These are phyloP conservation scores for Zophobas atratus DNA, from an alignment of 1,140 invertebrate species.

Conservation along the genomic window DNA sequence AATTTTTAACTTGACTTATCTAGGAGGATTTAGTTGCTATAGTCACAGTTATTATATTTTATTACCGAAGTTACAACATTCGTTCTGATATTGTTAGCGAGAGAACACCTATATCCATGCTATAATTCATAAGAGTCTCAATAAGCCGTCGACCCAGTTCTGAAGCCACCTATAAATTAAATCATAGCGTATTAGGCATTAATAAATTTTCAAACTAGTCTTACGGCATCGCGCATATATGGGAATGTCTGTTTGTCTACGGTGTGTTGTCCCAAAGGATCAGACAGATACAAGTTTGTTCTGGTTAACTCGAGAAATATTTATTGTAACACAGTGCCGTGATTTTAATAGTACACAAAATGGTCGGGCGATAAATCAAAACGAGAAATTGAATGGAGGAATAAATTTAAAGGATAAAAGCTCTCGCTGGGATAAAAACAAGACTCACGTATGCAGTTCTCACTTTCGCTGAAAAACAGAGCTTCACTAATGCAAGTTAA, in stretches of 20 bases:
- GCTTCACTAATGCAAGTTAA: no score
- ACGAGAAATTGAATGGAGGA: background rate
- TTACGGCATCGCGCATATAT: constrained; percentile 20
- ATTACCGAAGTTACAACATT: constrained; percentile 43
- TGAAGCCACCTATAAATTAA: constrained; percentile 35
- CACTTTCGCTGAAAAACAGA: no score
- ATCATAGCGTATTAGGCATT: constrained; percentile 32
- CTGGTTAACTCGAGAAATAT: constrained; percentile 1
- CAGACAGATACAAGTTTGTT: constrained; percentile 7
- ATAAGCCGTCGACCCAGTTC: constrained; percentile 38
- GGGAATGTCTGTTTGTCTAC: constrained; percentile 21
- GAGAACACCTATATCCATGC: constrained; percentile 36
- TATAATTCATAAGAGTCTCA: constrained; percentile 38
- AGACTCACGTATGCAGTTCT: no score
- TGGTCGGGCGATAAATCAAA: background rate
- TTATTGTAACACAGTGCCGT: background rate
- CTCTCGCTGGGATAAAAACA: background rate
- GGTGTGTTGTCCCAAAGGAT: constrained; percentile 7
- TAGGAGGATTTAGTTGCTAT: constrained; percentile 20
- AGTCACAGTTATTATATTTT: constrained; percentile 43
- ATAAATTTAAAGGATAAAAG: background rate
- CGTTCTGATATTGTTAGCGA: constrained; percentile 38
- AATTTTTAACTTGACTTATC: constrained; percentile 41
- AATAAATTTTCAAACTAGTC: constrained; percentile 40
- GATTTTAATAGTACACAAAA: background rate